Conservation (phyloP, 2,888 invertebrate genomes). For the Dioctria rufipes region DNA sequence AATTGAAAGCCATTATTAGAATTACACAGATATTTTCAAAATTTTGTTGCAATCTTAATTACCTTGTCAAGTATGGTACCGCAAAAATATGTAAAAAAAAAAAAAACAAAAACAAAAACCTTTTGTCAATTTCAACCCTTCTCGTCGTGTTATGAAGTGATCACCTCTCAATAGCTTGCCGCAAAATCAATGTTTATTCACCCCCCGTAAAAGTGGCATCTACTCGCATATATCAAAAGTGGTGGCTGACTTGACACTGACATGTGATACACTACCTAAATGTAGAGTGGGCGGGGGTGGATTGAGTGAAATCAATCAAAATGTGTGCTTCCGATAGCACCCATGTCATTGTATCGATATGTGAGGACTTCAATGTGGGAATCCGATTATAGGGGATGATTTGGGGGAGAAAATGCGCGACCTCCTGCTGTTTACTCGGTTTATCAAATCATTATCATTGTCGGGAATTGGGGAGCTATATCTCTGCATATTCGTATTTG, state of each 20-base stretch:
- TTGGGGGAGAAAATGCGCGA: conserved; percentile 6
- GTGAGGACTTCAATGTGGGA: not conserved
- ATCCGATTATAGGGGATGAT: conserved; percentile 18
- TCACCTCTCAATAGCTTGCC: conserved; percentile 43
- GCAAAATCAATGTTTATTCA: conserved; percentile 50
- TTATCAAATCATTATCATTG: conserved; percentile 49
- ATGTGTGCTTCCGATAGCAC: conserved; percentile 30
- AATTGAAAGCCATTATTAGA: too few relatives aligned
- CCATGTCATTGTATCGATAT: conserved; percentile 20
- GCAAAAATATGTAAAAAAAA: conserved; percentile 16
- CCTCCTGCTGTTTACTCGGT: conserved; percentile 30
- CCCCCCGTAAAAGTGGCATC: conserved; percentile 1
- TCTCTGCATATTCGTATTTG: not conserved
- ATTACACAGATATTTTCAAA: not conserved
- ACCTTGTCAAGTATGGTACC: not conserved
- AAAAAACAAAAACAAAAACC: not conserved
- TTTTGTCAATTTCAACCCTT: conserved; percentile 18
- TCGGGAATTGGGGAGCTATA: not conserved
- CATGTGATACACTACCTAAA: conserved; percentile 40
- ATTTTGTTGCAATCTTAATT: conserved; percentile 14
- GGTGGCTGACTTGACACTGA: conserved; percentile 49
- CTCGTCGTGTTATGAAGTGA: conserved; percentile 34
- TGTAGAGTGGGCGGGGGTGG: not conserved
- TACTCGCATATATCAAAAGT: conserved; percentile 37
- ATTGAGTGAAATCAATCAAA: conserved; percentile 43